Evolutionary conservation across 1,140 invertebrate genomes (phyloP).

Genomic region (Harpegnathos saltator): DNA sequence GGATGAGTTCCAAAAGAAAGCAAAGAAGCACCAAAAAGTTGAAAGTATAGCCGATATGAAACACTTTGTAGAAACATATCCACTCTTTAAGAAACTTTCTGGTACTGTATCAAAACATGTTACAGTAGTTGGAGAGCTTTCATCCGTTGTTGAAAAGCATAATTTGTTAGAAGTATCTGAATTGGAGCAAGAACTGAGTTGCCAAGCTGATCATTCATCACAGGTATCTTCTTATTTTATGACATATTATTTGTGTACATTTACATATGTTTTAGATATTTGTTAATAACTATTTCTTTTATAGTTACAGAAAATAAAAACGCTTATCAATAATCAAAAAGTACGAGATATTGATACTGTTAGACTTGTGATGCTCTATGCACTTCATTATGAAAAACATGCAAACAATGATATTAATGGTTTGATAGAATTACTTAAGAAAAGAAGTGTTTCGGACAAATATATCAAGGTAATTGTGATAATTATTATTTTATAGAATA

Average conservation of each 20-base stretch:
- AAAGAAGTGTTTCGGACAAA: conserved; percentile 88
- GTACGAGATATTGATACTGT: conserved; percentile 93
- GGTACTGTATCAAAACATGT: conserved; percentile 99
- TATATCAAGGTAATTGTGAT: conserved; percentile 84
- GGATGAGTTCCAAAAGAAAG: conserved; percentile 98
- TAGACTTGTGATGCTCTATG: conserved; percentile 96
- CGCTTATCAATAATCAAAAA: conserved; percentile 90
- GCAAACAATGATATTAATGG: conserved; percentile 93
- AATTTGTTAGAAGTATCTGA: conserved; percentile 97
- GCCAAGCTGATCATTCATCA: conserved; percentile 95
- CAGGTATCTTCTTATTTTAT: conserved; percentile 87
- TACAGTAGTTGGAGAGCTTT: conserved; percentile 97
- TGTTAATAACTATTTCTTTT: conserved; percentile 67
- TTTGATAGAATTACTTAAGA: conserved; percentile 91
- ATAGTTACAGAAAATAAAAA: conserved; percentile 89
- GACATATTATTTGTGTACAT: not conserved
- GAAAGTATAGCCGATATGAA: conserved; percentile 99
- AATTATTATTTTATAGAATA: conserved; percentile 3
- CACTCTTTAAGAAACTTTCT: conserved; percentile 99
- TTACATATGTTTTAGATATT: conserved; percentile 1
- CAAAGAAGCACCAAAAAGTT: conserved; percentile 98
- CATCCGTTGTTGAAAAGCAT: conserved; percentile 92
- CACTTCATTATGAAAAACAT: conserved; percentile 96
- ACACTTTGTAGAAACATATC: conserved; percentile 99
- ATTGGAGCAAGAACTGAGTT: conserved; percentile 97